Evolutionary conservation across 2,797 vertebrate species (phyloP).

Genomic region (Micromesistius poutassou): DNA sequence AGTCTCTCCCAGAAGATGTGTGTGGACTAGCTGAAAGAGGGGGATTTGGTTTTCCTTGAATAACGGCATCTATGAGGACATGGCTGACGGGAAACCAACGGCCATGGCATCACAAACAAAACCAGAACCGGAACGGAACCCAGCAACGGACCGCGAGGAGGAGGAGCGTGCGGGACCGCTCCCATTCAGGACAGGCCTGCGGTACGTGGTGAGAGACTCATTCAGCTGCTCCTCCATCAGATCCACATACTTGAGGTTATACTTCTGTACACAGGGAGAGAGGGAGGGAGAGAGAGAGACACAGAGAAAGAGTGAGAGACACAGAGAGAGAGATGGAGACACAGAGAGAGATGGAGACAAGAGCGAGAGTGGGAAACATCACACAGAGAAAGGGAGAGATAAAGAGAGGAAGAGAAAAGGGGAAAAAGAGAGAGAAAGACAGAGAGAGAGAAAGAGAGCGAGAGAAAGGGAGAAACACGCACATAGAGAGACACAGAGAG

Average conservation of each 20-base stretch:
- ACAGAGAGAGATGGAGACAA: background rate
- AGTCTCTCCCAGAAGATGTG: too few relatives aligned
- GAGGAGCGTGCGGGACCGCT: conserved; percentile 82
- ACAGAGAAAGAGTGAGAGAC: background rate
- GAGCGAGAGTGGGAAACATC: background rate
- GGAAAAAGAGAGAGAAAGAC: too few relatives aligned
- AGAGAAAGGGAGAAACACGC: too few relatives aligned
- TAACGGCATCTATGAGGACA: background rate
- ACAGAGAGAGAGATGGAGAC: background rate
- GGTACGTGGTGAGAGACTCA: conserved; percentile 96
- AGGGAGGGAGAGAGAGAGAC: background rate
- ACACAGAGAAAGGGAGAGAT: background rate
- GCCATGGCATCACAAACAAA: background rate
- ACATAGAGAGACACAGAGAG: conserved; percentile 16
- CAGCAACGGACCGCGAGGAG: conserved; percentile 90
- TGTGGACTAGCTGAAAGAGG: too few relatives aligned
- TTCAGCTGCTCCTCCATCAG: conserved; percentile 96
- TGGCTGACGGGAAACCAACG: background rate
- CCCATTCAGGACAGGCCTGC: conserved; percentile 74
- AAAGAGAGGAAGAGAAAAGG: background rate
- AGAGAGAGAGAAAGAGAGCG: background rate
- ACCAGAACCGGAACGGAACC: background rate
- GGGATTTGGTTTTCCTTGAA: too few relatives aligned
- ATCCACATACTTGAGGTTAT: conserved; percentile 97
- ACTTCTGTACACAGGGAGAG: conserved; percentile 74